A percentile compares a stretch with the other conserved stretches of the same genome.
phyloP scores from a whole-genome alignment of 2,797 vertebrate species.

The Jordanella pulchra region DNA sequence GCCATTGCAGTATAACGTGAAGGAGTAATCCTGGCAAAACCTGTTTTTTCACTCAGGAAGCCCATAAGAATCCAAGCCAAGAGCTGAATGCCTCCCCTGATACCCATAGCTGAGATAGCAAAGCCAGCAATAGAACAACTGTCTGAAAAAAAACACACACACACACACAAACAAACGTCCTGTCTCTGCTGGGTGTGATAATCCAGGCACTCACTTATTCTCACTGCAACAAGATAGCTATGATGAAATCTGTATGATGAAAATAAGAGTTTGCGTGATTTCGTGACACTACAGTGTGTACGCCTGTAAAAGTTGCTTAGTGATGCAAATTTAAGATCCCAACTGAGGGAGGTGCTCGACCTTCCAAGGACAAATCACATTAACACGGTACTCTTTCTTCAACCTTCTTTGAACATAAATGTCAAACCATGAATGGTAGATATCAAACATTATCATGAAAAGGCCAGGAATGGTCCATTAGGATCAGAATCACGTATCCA shows the following conservation, averaged over 20 bases:
- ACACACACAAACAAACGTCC: conserved; percentile 13
- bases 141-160: conserved; percentile 55
- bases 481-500: conserved; percentile 39
- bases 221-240: conserved; percentile 33
- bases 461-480: conserved; percentile 29
- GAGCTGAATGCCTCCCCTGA: conserved; percentile 73
- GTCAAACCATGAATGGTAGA: conserved; percentile 14
- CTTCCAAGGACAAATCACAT: conserved; percentile 41
- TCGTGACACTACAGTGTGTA: background rate
- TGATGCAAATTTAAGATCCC: conserved; percentile 21
- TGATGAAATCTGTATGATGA: conserved; percentile 22
- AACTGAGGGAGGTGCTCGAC: conserved; percentile 14
- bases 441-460: background rate
- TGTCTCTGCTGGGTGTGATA: conserved; percentile 57
- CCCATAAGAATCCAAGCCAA: conserved; percentile 69
- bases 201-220: conserved; percentile 45
- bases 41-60: conserved; percentile 79
- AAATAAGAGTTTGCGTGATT: conserved; percentile 34
- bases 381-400: conserved; percentile 23
- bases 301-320: conserved; percentile 3
- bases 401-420: conserved; percentile 30
- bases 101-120: conserved; percentile 70
- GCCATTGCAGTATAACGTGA: conserved; percentile 58
- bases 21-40: conserved; percentile 54
- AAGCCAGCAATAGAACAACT: conserved; percentile 53